Percentiles rank a stretch among this genome's conserved stretches.
phyloP scores from a whole-genome alignment of 2,797 vertebrate species.

The Paratrypauchen microcephalus region DNA sequence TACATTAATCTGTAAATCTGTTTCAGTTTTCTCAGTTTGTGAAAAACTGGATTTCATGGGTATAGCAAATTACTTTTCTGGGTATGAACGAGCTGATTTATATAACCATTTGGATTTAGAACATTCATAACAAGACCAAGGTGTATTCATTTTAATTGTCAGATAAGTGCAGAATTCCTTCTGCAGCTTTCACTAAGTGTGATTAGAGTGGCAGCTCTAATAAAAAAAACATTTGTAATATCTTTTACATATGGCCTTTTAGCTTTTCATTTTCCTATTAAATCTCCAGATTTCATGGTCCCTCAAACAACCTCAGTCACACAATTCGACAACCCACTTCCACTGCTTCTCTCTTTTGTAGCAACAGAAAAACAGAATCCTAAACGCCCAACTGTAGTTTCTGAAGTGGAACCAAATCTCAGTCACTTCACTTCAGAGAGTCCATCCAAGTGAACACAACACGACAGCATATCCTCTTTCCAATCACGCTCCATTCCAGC shows the following conservation, averaged over 20 bases:
- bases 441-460: conserved; percentile 23
- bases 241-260: conserved; percentile 21
- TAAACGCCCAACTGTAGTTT: conserved; percentile 22
- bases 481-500: conserved; percentile 47
- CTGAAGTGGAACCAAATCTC: conserved; percentile 17
- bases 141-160: background rate
- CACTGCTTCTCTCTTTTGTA: conserved; percentile 8
- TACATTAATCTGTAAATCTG: background rate
- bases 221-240: conserved; percentile 29
- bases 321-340: conserved; percentile 36
- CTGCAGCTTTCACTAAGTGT: conserved; percentile 10
- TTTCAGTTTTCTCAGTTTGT: background rate
- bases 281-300: conserved; percentile 19
- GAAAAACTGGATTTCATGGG: background rate
- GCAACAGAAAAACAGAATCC: conserved; percentile 19
- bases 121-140: conserved; percentile 7
- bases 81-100: background rate
- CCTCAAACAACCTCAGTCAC: conserved; percentile 21
- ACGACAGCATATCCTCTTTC: conserved; percentile 35
- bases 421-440: conserved; percentile 18
- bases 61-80: background rate
- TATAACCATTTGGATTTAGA: background rate
- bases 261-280: conserved; percentile 10
- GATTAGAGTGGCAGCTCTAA: conserved; percentile 23
- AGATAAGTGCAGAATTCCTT: conserved; percentile 8